phyloP scores from a whole-genome alignment of 2,113 vertebrate species.

The Gyps fulvus region DNA sequence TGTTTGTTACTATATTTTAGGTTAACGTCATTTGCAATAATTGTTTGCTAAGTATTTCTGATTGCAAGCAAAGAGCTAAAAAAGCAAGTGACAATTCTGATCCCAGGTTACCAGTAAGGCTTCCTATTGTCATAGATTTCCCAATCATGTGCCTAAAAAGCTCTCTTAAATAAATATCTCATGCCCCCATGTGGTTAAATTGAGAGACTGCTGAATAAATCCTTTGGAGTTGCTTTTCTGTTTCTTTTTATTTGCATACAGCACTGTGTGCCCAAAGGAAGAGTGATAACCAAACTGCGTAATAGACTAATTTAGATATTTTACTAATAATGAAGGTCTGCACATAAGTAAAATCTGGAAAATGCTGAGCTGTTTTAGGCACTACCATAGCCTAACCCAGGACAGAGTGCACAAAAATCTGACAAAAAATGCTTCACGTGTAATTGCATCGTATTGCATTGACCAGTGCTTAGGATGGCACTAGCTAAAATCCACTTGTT shows the following conservation, averaged over 20 bases:
- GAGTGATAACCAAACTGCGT: neutral
- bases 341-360: neutral
- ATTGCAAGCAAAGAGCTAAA: neutral
- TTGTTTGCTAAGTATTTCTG: neutral
- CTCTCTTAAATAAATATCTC: conserved; percentile 59
- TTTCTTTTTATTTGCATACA: neutral
- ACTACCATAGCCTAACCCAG: neutral
- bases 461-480: neutral
- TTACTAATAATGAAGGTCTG: neutral
- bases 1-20: neutral
- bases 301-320: neutral
- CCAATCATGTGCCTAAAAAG: neutral
- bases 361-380: neutral
- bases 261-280: neutral
- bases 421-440: neutral
- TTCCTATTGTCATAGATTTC: neutral
- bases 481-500: neutral
- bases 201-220: conserved; percentile 3
- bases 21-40: neutral
- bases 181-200: conserved; percentile 70
- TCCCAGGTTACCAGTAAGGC: neutral
- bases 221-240: neutral
- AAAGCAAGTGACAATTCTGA: neutral
- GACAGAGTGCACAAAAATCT: neutral
- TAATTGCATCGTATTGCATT: neutral